A percentile compares a stretch with the other conserved stretches of the same genome.
These are phyloP conservation scores for Sphaeridia pumilis DNA, from an alignment of 2,888 invertebrate species.

Conservation along the genomic window DNA sequence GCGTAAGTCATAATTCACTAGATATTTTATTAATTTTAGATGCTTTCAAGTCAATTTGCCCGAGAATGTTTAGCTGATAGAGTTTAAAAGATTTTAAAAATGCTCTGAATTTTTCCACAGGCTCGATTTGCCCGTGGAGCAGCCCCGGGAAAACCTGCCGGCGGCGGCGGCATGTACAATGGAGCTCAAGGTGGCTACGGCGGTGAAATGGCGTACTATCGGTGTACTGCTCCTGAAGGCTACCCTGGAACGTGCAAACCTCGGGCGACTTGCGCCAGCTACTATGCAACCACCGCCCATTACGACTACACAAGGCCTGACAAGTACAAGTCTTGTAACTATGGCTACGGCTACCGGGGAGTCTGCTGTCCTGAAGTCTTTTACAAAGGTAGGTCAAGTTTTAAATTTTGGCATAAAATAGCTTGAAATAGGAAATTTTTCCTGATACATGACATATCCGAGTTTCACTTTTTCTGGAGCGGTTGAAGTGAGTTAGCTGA, in stretches of 20 bases:
- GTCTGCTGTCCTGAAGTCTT: slow-evolving; percentile 33
- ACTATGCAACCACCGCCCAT: slow-evolving; percentile 29
- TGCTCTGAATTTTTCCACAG: too few species aligned
- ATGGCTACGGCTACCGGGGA: slow-evolving; percentile 33
- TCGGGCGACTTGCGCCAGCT: slow-evolving; percentile 27
- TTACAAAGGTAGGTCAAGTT: slow-evolving; percentile 27
- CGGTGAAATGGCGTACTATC: slow-evolving; percentile 17
- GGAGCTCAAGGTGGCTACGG: not conserved
- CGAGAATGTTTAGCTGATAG: too few species aligned
- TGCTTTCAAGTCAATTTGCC: too few species aligned
- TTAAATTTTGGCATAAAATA: too few species aligned
- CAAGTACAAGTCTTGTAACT: slow-evolving; percentile 31
- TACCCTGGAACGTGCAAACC: slow-evolving; percentile 31
- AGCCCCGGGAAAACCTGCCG: not conserved
- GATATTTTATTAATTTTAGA: too few species aligned
- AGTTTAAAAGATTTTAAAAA: too few species aligned
- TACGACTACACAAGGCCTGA: slow-evolving; percentile 25
- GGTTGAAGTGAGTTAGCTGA: too few species aligned
- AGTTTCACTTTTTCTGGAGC: too few species aligned
- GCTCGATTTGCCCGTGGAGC: not conserved
- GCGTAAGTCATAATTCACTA: too few species aligned
- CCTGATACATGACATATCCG: too few species aligned
- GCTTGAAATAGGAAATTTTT: too few species aligned
- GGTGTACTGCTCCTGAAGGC: slow-evolving; percentile 31
- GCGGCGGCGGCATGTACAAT: too few species aligned